Evolutionary conservation across 2,113 vertebrate genomes (phyloP).

Genomic region (Arvicanthis niloticus): DNA sequence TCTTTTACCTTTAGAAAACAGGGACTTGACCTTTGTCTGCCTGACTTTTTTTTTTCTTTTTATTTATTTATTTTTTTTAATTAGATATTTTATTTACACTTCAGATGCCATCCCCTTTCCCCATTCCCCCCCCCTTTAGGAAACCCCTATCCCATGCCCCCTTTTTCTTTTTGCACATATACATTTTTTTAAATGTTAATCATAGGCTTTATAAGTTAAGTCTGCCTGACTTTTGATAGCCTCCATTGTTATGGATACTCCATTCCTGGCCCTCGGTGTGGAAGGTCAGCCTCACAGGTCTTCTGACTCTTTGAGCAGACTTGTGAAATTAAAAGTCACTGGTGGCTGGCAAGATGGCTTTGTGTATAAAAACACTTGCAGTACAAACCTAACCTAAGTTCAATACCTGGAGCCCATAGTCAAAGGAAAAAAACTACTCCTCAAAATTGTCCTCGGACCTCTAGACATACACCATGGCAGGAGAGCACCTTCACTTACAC

Average conservation of each 20-base stretch:
- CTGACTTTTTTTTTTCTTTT: not conserved
- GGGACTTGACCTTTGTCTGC: not conserved
- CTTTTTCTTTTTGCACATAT: too few species aligned
- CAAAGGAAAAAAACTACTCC: not conserved
- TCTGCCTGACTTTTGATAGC: not conserved
- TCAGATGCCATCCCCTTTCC: too few species aligned
- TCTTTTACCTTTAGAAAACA: not conserved
- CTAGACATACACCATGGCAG: not conserved
- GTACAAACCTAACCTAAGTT: not conserved
- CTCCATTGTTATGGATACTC: not conserved
- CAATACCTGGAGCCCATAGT: not conserved
- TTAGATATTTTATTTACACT: too few species aligned
- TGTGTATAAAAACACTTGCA: not conserved
- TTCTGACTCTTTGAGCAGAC: not conserved
- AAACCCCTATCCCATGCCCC: too few species aligned
- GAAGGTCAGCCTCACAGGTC: not conserved
- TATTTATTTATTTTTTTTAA: too few species aligned
- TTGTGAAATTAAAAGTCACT: not conserved
- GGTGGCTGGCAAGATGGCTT: not conserved
- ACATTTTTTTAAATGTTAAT: too few species aligned
- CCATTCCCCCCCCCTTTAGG: too few species aligned
- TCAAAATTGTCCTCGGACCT: not conserved
- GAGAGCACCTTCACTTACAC: not conserved
- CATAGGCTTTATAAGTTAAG: too few species aligned
- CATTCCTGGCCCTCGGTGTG: too few species aligned